Conservation (phyloP, 2,888 invertebrate genomes). For the Didymodactylos carnosus region DNA sequence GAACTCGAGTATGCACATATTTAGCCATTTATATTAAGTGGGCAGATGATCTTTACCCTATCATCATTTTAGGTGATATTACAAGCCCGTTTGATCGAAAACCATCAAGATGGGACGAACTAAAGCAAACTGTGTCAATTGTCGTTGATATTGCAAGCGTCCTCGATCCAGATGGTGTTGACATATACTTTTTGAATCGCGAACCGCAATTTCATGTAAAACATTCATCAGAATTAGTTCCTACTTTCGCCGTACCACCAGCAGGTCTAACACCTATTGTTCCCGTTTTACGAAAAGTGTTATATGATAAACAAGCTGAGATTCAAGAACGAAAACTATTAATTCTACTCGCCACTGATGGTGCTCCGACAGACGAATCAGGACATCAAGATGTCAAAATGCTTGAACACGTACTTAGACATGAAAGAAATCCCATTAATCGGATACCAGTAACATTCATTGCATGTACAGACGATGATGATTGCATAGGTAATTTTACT, state of each 20-base stretch:
- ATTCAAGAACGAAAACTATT: conserved; percentile 8
- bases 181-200: conserved; percentile 9
- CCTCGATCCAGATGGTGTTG: not conserved
- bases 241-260: not conserved
- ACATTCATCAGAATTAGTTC: not conserved
- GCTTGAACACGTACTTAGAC: conserved; percentile 1
- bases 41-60: no score
- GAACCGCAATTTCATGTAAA: not conserved
- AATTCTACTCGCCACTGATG: conserved; percentile 9
- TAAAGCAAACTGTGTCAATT: conserved; percentile 5
- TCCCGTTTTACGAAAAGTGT: not conserved
- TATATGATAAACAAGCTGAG: not conserved
- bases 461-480: conserved; percentile 12
- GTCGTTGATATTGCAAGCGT: conserved; percentile 8
- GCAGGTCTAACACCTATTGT: conserved; percentile 5
- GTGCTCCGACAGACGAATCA: conserved; percentile 5
- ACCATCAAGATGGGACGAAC: conserved; percentile 12
- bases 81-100: not conserved
- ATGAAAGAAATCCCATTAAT: not conserved
- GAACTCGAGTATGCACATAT: no score
- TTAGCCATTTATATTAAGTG: no score
- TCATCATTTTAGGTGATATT: not conserved
- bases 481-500: conserved; percentile 5
- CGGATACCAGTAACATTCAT: conserved; percentile 2
- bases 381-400: conserved; percentile 2